Percentiles rank a stretch among this genome's conserved stretches.
Conservation (phyloP, 2,888 invertebrate species). For the Pristionchus arcanus region DNA sequence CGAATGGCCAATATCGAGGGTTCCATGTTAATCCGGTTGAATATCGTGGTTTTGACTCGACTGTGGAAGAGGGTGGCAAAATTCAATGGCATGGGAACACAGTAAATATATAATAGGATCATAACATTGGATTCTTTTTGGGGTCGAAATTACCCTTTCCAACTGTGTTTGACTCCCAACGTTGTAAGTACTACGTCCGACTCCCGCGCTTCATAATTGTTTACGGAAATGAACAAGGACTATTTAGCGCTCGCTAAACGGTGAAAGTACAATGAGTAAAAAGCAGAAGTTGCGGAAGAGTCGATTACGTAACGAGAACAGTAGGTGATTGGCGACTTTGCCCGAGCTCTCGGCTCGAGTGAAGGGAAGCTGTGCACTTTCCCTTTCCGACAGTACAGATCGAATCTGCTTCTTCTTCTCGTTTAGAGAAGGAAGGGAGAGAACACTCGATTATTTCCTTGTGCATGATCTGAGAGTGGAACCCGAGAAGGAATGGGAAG, state of each 20-base stretch:
- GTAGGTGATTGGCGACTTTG: neutral
- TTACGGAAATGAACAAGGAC: neutral
- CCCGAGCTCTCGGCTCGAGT: neutral
- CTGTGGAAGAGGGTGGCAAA: too few relatives aligned
- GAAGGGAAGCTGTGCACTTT: slow-evolving; percentile 3
- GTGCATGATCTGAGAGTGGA: neutral
- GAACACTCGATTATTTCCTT: slow-evolving; percentile 7
- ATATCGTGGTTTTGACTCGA: too few relatives aligned
- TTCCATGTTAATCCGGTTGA: too few relatives aligned
- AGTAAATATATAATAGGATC: too few relatives aligned
- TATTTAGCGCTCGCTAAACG: neutral
- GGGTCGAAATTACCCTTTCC: too few relatives aligned
- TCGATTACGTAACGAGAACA: neutral
- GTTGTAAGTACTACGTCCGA: too few relatives aligned
- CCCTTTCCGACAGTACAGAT: slow-evolving; percentile 21
- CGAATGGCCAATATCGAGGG: neutral
- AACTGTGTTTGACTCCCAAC: too few relatives aligned
- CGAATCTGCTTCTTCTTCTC: slow-evolving; percentile 3
- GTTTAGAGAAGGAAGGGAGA: neutral
- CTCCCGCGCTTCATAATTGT: too few relatives aligned
- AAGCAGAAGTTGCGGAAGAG: neutral
- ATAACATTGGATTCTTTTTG: too few relatives aligned
- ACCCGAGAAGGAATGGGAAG: neutral
- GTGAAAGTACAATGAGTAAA: neutral
- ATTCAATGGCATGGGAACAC: too few relatives aligned